Evolutionary conservation across 1,140 invertebrate species (phyloP).

Genomic region (Helicoverpa zea): DNA sequence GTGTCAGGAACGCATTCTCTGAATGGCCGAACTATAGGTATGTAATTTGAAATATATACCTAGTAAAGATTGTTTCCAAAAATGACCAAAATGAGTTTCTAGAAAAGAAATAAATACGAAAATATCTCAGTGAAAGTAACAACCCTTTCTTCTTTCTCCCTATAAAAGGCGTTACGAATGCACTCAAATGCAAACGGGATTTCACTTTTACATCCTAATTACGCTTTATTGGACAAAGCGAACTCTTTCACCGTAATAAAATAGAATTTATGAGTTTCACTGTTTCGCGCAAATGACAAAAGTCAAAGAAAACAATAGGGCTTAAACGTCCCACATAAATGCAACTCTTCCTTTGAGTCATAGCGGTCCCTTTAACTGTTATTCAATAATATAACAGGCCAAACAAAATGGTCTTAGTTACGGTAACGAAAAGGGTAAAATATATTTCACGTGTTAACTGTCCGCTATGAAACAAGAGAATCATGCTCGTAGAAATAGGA

Average conservation of each 20-base stretch:
- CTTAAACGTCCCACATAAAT: slow-evolving; percentile 73
- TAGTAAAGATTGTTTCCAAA: too few species aligned
- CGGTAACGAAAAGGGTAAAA: slow-evolving; percentile 71
- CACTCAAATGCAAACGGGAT: slow-evolving; percentile 67
- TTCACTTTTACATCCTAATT: slow-evolving; percentile 84
- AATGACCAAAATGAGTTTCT: background rate
- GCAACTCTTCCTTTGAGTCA: slow-evolving; percentile 75
- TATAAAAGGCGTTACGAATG: slow-evolving; percentile 74
- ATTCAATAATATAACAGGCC: slow-evolving; percentile 56
- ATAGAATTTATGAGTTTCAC: slow-evolving; percentile 73
- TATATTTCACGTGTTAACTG: slow-evolving; percentile 47
- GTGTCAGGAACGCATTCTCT: too few species aligned
- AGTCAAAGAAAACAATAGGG: slow-evolving; percentile 56
- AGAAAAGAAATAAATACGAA: slow-evolving; percentile 6
- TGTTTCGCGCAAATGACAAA: slow-evolving; percentile 69
- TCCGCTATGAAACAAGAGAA: slow-evolving; percentile 54
- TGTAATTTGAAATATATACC: too few species aligned
- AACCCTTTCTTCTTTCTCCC: slow-evolving; percentile 59
- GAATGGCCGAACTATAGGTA: too few species aligned
- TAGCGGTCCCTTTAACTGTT: slow-evolving; percentile 75
- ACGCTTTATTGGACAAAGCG: slow-evolving; percentile 68
- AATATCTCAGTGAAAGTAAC: slow-evolving; percentile 73
- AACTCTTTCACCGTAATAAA: slow-evolving; percentile 65
- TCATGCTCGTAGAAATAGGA: slow-evolving; percentile 50
- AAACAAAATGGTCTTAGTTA: slow-evolving; percentile 69